Percentiles rank a stretch among this genome's conserved stretches.
phyloP scores from a whole-genome alignment of 2,797 vertebrate genomes.

The Acrossocheilus wenchowensis region DNA sequence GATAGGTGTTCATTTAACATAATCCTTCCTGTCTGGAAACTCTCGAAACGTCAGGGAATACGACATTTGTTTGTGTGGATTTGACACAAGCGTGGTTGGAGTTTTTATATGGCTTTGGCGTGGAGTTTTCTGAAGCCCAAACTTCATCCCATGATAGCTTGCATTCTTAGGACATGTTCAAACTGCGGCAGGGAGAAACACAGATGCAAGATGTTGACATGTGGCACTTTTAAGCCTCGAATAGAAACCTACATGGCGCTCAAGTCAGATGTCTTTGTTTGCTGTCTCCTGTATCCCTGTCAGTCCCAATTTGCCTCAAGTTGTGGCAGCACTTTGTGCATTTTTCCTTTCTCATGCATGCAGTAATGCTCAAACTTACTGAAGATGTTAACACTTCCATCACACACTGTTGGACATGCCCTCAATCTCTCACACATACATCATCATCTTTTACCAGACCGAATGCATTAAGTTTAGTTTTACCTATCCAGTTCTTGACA shows the following conservation, averaged over 20 bases:
- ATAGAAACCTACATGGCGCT: conserved; percentile 33
- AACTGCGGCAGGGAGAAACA: conserved; percentile 27
- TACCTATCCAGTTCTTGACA: conserved; percentile 21
- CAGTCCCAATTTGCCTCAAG: conserved; percentile 39
- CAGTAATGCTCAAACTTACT: conserved; percentile 20
- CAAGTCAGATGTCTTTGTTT: conserved; percentile 44
- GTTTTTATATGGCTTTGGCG: conserved; percentile 6
- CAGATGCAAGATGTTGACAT: conserved; percentile 37
- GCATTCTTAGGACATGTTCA: conserved; percentile 17
- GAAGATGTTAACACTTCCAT: conserved; percentile 14
- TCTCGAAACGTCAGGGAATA: background rate
- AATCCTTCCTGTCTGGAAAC: conserved; percentile 24
- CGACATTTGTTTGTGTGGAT: background rate
- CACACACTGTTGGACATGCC: background rate
- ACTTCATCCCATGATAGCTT: conserved; percentile 37
- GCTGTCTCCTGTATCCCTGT: background rate
- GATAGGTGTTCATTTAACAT: conserved; percentile 28
- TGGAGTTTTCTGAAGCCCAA: conserved; percentile 3
- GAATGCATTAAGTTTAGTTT: conserved; percentile 30
- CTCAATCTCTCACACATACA: conserved; percentile 25
- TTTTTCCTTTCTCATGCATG: conserved; percentile 22
- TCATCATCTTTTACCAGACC: conserved; percentile 21
- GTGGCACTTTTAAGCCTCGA: conserved; percentile 19
- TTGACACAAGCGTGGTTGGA: background rate
- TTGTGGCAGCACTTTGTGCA: conserved; percentile 17